These are phyloP conservation scores for Polypedilum pembai DNA, from an alignment of 1,140 invertebrate species.

Conservation along the genomic window DNA sequence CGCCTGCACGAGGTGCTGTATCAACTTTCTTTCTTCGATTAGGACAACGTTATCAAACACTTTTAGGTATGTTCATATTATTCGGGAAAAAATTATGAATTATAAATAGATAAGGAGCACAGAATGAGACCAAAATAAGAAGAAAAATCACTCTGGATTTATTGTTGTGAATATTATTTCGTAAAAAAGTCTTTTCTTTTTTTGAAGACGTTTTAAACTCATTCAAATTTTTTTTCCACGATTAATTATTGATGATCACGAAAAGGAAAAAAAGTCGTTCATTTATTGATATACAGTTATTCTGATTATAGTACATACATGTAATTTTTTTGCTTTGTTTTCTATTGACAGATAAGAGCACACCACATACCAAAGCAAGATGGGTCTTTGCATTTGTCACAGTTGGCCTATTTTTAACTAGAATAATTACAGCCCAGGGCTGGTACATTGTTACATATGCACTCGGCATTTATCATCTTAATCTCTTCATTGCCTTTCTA, in stretches of 20 bases:
- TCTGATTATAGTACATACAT: no score
- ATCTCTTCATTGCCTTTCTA: conserved; percentile 98
- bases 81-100: not conserved
- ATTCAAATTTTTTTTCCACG: no score
- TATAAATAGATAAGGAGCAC: not conserved
- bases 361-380: conserved; percentile 51
- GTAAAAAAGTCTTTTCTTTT: no score
- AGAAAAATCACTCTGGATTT: no score
- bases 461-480: conserved; percentile 97
- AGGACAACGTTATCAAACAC: conserved; percentile 21
- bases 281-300: no score
- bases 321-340: not conserved
- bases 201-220: no score
- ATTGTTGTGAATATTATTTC: no score
- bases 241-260: no score
- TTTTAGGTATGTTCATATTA: not conserved
- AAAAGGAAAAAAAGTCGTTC: no score
- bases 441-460: conserved; percentile 99
- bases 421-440: conserved; percentile 65
- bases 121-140: not conserved
- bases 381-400: conserved; percentile 50
- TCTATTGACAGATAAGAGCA: conserved; percentile 50
- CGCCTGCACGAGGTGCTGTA: not conserved
- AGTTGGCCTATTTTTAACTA: conserved; percentile 50
- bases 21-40: not conserved